Conservation (phyloP, 2,797 vertebrate species). For the Acridotheres tristis region DNA sequence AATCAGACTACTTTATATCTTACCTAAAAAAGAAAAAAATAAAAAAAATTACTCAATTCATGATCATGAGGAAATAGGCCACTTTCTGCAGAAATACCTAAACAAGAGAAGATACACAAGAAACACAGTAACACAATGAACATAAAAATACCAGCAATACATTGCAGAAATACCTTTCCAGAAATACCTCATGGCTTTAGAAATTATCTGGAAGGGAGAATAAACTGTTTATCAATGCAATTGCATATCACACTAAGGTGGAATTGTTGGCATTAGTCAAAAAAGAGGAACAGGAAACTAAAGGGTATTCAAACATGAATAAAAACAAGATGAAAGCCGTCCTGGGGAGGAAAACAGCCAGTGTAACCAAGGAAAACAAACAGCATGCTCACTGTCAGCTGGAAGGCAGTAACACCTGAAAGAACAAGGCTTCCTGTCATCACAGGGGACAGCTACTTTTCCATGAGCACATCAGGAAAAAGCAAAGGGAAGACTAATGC, state of each 20-base stretch:
- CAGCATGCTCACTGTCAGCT: background rate
- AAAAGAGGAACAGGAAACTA: background rate
- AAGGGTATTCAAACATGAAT: background rate
- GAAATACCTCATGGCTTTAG: background rate
- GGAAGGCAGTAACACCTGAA: background rate
- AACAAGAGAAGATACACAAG: background rate
- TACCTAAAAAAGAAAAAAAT: background rate
- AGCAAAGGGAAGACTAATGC: background rate
- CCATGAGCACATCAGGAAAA: background rate
- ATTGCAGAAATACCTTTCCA: background rate
- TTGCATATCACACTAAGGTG: background rate
- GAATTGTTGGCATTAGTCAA: background rate
- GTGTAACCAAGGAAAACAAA: background rate
- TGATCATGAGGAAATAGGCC: background rate
- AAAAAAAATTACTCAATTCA: background rate
- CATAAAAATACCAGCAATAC: background rate
- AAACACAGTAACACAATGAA: background rate
- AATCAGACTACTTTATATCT: background rate
- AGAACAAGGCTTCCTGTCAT: background rate
- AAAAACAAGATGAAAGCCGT: background rate
- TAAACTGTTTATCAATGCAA: background rate
- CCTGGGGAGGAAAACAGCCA: background rate
- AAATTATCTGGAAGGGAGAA: background rate
- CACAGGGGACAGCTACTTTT: background rate
- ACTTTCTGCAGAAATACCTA: background rate